phyloP scores from a whole-genome alignment of 2,113 vertebrate species.

The Falco punctatus region DNA sequence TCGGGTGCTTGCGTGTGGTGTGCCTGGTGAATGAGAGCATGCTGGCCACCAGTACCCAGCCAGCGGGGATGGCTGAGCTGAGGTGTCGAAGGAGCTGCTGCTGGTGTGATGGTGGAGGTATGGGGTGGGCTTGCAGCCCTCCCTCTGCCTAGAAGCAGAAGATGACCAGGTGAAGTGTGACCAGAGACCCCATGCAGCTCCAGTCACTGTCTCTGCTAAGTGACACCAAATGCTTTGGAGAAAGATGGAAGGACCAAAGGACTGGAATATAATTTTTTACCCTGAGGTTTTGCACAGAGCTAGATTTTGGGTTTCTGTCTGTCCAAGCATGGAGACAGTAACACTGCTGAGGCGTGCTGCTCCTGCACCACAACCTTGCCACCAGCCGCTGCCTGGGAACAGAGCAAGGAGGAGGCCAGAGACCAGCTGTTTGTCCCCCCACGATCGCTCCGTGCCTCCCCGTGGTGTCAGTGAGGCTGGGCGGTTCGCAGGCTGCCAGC shows the following conservation, averaged over 20 bases:
- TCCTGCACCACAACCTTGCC: background rate
- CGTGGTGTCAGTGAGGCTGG: background rate
- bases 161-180: background rate
- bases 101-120: background rate
- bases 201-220: background rate
- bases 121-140: background rate
- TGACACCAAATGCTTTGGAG: background rate
- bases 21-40: background rate
- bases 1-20: accelerated
- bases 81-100: background rate
- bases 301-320: background rate
- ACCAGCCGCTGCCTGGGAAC: background rate
- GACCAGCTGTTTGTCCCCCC: background rate
- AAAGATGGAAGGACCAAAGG: background rate
- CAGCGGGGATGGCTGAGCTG: background rate
- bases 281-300: background rate
- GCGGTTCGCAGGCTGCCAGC: background rate
- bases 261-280: background rate
- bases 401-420: background rate
- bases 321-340: background rate
- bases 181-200: background rate
- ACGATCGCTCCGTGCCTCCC: accelerated
- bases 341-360: background rate
- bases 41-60: background rate
- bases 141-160: background rate